Conservation (phyloP, 2,888 invertebrate genomes). For the Oscheius sp. region DNA sequence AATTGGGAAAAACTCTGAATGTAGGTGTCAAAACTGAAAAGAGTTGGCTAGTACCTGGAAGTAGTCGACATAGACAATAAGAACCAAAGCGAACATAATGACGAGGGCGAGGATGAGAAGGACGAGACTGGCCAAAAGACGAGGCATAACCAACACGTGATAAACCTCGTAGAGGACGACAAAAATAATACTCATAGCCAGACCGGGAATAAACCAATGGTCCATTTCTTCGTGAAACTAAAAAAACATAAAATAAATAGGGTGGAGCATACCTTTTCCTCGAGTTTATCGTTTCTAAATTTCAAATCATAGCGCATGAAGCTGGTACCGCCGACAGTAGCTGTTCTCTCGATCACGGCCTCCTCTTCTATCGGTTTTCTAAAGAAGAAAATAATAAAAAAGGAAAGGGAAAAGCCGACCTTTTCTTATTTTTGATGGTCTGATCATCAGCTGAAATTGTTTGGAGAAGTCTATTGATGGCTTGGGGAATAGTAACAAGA, state of each 20-base stretch:
- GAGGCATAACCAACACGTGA: slow-evolving; percentile 63
- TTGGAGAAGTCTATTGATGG: slow-evolving; percentile 67
- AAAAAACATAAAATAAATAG: too few relatives aligned
- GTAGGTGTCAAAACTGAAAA: background rate
- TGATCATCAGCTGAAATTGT: slow-evolving; percentile 48
- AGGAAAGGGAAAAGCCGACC: slow-evolving; percentile 11
- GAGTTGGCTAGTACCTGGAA: slow-evolving; percentile 58
- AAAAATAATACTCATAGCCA: slow-evolving; percentile 70
- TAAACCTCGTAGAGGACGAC: slow-evolving; percentile 70
- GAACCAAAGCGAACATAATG: slow-evolving; percentile 67
- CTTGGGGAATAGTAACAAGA: slow-evolving; percentile 69
- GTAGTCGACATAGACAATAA: slow-evolving; percentile 70
- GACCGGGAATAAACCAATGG: slow-evolving; percentile 71
- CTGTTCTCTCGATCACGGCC: background rate
- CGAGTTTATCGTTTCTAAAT: slow-evolving; percentile 57
- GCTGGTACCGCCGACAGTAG: background rate
- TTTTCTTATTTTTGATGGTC: slow-evolving; percentile 48
- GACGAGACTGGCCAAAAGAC: slow-evolving; percentile 62
- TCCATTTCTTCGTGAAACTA: slow-evolving; percentile 70
- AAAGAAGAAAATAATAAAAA: slow-evolving; percentile 1
- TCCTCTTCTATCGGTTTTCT: slow-evolving; percentile 35
- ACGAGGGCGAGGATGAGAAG: slow-evolving; percentile 64
- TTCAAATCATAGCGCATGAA: slow-evolving; percentile 52
- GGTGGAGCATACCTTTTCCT: slow-evolving; percentile 45
- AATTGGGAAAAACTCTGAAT: slow-evolving; percentile 71